A percentile compares a stretch with the other conserved stretches of the same genome.
Evolutionary conservation across 2,113 vertebrate species (phyloP).

Genomic region (Propithecus coquereli): DNA sequence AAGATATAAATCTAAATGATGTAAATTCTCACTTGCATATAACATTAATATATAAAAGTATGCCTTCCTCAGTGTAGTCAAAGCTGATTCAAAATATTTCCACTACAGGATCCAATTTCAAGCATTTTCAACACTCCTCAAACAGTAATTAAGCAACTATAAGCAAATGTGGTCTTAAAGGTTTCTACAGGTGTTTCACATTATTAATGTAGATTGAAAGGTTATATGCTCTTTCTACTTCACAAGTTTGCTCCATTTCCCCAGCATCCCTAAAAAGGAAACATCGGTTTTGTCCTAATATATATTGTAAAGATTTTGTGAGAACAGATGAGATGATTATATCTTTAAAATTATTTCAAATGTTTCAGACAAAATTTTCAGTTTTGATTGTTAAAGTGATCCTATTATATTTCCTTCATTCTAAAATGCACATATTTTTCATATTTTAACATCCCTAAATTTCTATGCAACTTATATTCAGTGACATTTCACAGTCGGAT

Average conservation of each 20-base stretch:
- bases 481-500: background rate
- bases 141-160: background rate
- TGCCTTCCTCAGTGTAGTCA: background rate
- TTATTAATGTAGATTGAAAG: background rate
- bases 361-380: background rate
- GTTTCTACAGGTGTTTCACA: background rate
- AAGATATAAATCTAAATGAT: background rate
- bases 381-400: background rate
- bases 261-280: background rate
- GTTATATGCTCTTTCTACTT: background rate
- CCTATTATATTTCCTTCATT: background rate
- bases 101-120: background rate
- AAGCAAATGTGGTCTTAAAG: background rate
- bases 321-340: background rate
- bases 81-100: constrained; percentile 45
- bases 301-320: background rate
- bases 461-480: background rate
- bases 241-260: background rate
- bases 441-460: background rate
- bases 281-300: background rate
- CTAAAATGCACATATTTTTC: background rate
- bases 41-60: constrained; percentile 14
- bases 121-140: background rate
- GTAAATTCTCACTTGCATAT: background rate
- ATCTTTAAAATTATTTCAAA: background rate